These are phyloP conservation scores for Pantherophis alleghaniensis DNA, from an alignment of 2,797 vertebrate species.

Conservation along the genomic window DNA sequence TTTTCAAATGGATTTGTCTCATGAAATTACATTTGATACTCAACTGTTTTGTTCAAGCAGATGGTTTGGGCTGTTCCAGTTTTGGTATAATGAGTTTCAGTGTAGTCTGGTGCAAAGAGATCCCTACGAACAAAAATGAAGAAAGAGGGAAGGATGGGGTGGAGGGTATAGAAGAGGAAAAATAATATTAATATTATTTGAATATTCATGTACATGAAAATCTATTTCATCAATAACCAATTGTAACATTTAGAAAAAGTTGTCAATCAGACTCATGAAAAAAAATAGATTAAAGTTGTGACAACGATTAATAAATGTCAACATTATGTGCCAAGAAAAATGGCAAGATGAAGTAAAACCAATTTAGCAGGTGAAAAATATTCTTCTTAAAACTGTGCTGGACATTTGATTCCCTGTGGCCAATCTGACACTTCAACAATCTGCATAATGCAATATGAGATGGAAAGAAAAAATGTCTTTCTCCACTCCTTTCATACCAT, in stretches of 20 bases:
- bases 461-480: neutral
- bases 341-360: neutral
- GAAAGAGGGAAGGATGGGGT: neutral
- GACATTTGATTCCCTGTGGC: slow-evolving; percentile 7
- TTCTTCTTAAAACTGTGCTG: neutral
- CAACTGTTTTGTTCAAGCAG: slow-evolving; percentile 75
- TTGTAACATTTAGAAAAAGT: neutral
- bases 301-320: neutral
- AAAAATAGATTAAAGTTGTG: neutral
- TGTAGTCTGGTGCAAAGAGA: slow-evolving; percentile 87
- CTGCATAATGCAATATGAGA: neutral
- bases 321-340: neutral
- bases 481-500: neutral
- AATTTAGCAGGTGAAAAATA: neutral
- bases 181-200: neutral
- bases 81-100: slow-evolving; percentile 85
- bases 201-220: neutral
- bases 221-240: neutral
- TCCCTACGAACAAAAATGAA: slow-evolving; percentile 71
- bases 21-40: slow-evolving; percentile 56
- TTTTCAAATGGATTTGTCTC: neutral
- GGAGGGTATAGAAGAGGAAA: neutral
- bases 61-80: slow-evolving; percentile 75
- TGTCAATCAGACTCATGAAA: neutral
- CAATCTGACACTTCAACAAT: neutral